phyloP scores from a whole-genome alignment of 2,797 vertebrate species.

The Lerista edwardsae region DNA sequence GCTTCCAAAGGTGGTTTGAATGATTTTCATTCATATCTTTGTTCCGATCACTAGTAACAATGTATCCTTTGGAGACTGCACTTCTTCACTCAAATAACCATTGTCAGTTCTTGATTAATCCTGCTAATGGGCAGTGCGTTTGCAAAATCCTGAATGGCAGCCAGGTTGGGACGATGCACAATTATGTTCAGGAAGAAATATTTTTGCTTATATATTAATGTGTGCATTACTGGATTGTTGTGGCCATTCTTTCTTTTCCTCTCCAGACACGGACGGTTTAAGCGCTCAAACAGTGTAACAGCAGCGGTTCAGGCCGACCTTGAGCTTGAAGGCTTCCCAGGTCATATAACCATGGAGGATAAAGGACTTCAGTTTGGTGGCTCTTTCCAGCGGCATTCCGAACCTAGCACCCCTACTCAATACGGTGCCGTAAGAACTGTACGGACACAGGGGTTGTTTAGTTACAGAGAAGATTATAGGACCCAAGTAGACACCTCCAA shows the following conservation, averaged over 20 bases:
- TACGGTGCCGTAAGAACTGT: slow-evolving; percentile 95
- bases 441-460: slow-evolving; percentile 97
- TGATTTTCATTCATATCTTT: slow-evolving; percentile 40
- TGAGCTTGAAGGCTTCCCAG: slow-evolving; percentile 94
- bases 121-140: neutral
- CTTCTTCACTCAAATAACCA: slow-evolving; percentile 35
- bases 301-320: slow-evolving; percentile 95
- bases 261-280: slow-evolving; percentile 92
- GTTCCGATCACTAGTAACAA: slow-evolving; percentile 37
- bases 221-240: slow-evolving; percentile 1
- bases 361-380: slow-evolving; percentile 97
- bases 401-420: slow-evolving; percentile 97
- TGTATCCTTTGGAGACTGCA: neutral
- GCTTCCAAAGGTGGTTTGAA: slow-evolving; percentile 48
- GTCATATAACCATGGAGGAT: slow-evolving; percentile 89
- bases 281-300: slow-evolving; percentile 97
- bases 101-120: slow-evolving; percentile 1
- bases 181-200: slow-evolving; percentile 9
- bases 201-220: neutral
- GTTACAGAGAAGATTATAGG: slow-evolving; percentile 97
- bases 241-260: slow-evolving; percentile 27
- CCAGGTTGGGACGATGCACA: neutral
- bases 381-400: slow-evolving; percentile 94
- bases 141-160: neutral
- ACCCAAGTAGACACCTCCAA: slow-evolving; percentile 87